These are phyloP conservation scores for Epinephelus malabaricus DNA, from an alignment of 2,797 vertebrate species.

Conservation along the genomic window DNA sequence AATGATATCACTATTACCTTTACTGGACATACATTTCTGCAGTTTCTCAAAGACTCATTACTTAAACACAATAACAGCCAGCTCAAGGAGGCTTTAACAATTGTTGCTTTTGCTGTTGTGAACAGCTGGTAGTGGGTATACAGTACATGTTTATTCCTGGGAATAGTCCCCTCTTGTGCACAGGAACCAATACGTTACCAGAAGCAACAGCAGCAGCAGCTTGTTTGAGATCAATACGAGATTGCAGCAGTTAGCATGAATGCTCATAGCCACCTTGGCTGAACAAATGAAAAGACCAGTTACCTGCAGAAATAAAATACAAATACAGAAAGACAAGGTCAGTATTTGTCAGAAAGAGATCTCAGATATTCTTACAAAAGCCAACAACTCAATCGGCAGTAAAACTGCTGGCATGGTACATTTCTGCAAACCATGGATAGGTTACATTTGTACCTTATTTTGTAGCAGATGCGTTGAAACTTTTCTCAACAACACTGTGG, in stretches of 20 bases:
- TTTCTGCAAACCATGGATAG: no score
- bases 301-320: slow-evolving; percentile 23
- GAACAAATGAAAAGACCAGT: slow-evolving; percentile 18
- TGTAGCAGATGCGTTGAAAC: no score
- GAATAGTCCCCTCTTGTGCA: slow-evolving; percentile 37
- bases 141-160: slow-evolving; percentile 46
- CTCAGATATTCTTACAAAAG: slow-evolving; percentile 22
- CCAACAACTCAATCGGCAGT: not conserved
- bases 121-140: slow-evolving; percentile 41
- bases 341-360: not conserved
- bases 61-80: slow-evolving; percentile 9
- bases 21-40: not conserved
- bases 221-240: slow-evolving; percentile 50
- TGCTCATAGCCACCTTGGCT: slow-evolving; percentile 1
- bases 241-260: slow-evolving; percentile 19
- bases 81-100: slow-evolving; percentile 12
- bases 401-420: no score
- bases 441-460: no score
- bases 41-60: slow-evolving; percentile 11
- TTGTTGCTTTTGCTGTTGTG: slow-evolving; percentile 23
- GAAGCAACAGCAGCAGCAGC: slow-evolving; percentile 43
- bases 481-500: no score
- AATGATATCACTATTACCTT: not conserved
- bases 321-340: not conserved
- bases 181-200: slow-evolving; percentile 44